Conservation (phyloP, 2,113 vertebrate species). For the Thunnus thynnus region DNA sequence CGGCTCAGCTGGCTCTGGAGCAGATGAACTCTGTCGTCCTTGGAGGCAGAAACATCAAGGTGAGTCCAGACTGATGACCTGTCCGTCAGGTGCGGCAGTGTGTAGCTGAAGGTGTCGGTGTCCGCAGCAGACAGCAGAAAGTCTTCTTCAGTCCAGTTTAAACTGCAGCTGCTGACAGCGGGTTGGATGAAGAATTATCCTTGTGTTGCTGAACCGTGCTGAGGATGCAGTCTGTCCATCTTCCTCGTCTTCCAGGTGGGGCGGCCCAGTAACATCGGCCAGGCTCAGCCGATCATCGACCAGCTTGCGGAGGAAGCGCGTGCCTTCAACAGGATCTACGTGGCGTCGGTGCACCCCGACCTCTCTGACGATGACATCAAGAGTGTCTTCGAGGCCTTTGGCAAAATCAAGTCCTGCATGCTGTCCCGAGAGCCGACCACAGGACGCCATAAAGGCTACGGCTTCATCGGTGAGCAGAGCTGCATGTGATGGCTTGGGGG, state of each 20-base stretch:
- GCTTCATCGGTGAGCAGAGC: constrained; percentile 91
- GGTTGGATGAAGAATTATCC: too few species aligned
- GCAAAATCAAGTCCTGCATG: constrained; percentile 95
- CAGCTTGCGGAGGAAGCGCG: constrained; percentile 95
- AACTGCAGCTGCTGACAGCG: too few species aligned
- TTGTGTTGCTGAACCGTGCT: too few species aligned
- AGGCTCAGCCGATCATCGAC: constrained; percentile 97
- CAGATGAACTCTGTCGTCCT: constrained; percentile 98
- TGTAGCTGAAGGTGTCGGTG: too few species aligned
- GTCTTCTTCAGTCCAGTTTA: background rate
- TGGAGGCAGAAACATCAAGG: constrained; percentile 96
- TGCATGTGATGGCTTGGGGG: too few species aligned
- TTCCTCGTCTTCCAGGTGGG: constrained; percentile 87
- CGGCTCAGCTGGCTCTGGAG: constrained; percentile 93
- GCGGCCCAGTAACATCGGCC: constrained; percentile 95
- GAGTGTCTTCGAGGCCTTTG: constrained; percentile 96
- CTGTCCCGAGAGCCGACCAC: constrained; percentile 92
- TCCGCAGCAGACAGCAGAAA: too few species aligned
- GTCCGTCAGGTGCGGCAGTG: too few species aligned
- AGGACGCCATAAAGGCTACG: constrained; percentile 93
- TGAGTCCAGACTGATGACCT: constrained; percentile 63
- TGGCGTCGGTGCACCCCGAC: constrained; percentile 94
- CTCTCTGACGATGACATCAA: constrained; percentile 96
- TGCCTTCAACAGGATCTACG: constrained; percentile 95
- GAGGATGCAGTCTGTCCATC: too few species aligned